Evolutionary conservation across 2,113 vertebrate genomes (phyloP), one percentile per base, ranked within the genome.

Genomic region (Brachirus orientalis): DNA sequence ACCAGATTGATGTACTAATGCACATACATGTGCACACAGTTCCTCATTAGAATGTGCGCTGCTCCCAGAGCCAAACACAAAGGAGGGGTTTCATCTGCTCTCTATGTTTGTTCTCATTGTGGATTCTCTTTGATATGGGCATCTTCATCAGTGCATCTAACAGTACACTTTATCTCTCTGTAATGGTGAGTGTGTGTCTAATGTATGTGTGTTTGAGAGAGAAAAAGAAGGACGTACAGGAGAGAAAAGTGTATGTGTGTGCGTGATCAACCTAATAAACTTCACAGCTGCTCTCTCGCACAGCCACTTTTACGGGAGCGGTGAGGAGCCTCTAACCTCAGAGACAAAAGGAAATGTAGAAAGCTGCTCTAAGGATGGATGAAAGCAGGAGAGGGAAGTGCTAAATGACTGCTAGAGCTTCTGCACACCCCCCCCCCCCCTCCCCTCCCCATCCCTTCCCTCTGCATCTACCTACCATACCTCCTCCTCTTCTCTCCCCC

Each of bases 281-380:
- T 86, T 79, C 76, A 56, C 55, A 79, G 79, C 74, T 79, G 78
- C 79, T 74, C 74, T 78, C 72, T 73, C 56, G 44, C 80, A 50
- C 57, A 44, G 74, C 59, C 65, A 72, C 72, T 84, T 80, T 81
- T 54, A 81, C 64, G 12, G 65, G 72, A 76, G 76, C 44, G 16
- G 54, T 10, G 52, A 70, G 78, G 54, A 75, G 74, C 66, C 73
- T 79, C 51, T 65, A 77, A 75, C 80, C 75, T 75, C 72, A 7
- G 59, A 87, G 83, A 90, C 87, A 87, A 88, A 91, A 83, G 85
- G 77, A 88, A 86, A 87, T 68, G 72, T 76, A 79, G 87, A 91
- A 87, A 88, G 76, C 86, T 52, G 83, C 86, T 89, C 77, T 79
- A 57, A 88, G 83, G 82, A 84, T 44, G 68, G 81, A 90, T 86